These are phyloP conservation scores for Cryptomyrus ogoouensis DNA, from an alignment of 2,113 vertebrate genomes.

Conservation along the genomic window DNA sequence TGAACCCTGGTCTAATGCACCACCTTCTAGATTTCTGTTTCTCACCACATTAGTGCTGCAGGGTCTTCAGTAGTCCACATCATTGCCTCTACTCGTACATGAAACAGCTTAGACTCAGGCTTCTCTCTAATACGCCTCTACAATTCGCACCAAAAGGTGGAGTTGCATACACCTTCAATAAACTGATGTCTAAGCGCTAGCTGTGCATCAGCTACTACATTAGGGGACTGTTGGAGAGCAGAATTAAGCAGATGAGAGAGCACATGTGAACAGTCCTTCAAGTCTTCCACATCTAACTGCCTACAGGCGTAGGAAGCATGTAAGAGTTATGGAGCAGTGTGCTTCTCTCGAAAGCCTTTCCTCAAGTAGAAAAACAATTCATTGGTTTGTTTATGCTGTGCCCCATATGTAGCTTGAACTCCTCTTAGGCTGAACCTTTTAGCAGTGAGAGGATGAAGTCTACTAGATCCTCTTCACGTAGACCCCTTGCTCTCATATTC, in stretches of 20 bases:
- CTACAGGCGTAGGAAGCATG: neutral
- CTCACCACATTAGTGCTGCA: neutral
- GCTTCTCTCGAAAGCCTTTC: neutral
- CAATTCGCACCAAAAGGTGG: neutral
- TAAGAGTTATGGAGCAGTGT: neutral
- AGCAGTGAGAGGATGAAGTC: neutral
- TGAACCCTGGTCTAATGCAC: neutral
- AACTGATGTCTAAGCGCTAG: neutral
- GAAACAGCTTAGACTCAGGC: neutral
- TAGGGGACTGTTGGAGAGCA: neutral
- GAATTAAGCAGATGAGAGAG: neutral
- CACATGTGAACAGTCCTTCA: neutral
- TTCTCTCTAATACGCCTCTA: neutral
- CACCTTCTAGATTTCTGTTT: neutral
- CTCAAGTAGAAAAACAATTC: neutral
- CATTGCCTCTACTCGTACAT: neutral
- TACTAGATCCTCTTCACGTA: neutral
- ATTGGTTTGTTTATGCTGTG: neutral
- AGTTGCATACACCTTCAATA: neutral
- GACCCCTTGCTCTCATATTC: neutral
- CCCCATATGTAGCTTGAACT: neutral
- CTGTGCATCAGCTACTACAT: neutral
- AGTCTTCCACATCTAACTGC: neutral
- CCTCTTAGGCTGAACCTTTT: neutral
- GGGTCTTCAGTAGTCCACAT: neutral